phyloP scores from a whole-genome alignment of 2,797 vertebrate species.

The Salarias fasciatus region DNA sequence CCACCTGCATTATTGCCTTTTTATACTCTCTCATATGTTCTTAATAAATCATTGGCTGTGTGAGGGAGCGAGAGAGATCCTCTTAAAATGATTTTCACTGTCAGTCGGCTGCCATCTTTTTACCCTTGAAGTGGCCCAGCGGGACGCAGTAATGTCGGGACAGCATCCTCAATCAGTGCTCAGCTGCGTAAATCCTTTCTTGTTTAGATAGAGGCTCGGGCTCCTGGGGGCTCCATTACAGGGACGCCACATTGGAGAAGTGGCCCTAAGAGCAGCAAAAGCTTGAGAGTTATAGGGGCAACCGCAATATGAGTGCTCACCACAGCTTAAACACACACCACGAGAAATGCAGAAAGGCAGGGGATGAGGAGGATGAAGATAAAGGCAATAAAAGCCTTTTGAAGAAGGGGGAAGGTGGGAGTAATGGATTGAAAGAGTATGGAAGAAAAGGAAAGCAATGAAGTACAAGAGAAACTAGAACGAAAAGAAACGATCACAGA shows the following conservation, averaged over 20 bases:
- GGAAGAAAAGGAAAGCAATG: background rate
- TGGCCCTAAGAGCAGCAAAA: slow-evolving; percentile 28
- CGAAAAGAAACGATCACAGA: slow-evolving; percentile 11
- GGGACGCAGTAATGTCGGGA: slow-evolving; percentile 26
- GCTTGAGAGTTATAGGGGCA: slow-evolving; percentile 9
- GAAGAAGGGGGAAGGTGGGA: background rate
- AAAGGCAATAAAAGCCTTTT: slow-evolving; percentile 2
- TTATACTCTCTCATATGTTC: slow-evolving; percentile 15
- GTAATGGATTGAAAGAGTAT: background rate
- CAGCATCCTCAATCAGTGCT: slow-evolving; percentile 35
- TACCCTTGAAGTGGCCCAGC: slow-evolving; percentile 46
- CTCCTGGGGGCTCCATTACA: slow-evolving; percentile 48
- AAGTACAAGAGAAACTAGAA: background rate
- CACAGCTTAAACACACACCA: background rate
- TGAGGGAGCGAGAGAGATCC: slow-evolving; percentile 23
- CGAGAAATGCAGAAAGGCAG: background rate
- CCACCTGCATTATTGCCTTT: slow-evolving; percentile 12
- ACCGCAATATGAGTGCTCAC: slow-evolving; percentile 1
- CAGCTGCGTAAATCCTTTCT: slow-evolving; percentile 60
- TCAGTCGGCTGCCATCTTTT: slow-evolving; percentile 55
- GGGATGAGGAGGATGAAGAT: background rate
- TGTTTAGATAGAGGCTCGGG: slow-evolving; percentile 30
- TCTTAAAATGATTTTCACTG: slow-evolving; percentile 43
- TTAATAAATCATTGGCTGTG: too few relatives aligned
- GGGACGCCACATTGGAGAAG: slow-evolving; percentile 31